Conservation (phyloP, 2,888 invertebrate genomes). For the Coleophora flavipennella region DNA sequence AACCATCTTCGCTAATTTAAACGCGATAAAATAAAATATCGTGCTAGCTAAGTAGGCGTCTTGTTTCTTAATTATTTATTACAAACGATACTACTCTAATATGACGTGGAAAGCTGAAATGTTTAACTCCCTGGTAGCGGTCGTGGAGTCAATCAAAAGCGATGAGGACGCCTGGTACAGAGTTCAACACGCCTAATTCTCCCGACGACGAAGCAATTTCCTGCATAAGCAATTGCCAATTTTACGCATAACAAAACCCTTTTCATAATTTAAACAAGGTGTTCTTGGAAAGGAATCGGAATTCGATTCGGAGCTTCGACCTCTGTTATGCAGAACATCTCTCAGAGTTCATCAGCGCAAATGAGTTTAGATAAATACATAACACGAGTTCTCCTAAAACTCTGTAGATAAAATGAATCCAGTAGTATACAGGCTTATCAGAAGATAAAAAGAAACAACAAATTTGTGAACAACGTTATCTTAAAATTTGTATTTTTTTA, state of each 20-base stretch:
- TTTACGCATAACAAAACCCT: conserved; percentile 40
- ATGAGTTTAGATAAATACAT: no score
- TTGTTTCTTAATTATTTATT: conserved; percentile 43
- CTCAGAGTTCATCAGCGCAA: no score
- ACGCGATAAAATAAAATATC: conserved; percentile 68
- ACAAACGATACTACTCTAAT: conserved; percentile 21
- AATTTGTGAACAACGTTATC: no score
- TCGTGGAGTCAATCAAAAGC: conserved; percentile 35
- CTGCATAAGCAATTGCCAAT: conserved; percentile 44
- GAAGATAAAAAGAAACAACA: no score
- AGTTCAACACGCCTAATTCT: conserved; percentile 50
- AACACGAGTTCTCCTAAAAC: no score
- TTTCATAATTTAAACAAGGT: conserved; percentile 24
- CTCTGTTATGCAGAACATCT: no score
- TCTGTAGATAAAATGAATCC: no score
- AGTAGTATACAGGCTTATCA: no score
- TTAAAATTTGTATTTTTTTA: no score
- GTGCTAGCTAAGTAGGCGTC: conserved; percentile 40
- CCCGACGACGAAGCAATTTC: conserved; percentile 36
- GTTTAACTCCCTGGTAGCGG: no score
- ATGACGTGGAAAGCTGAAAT: conserved; percentile 44
- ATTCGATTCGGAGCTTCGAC: neutral
- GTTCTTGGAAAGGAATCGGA: neutral
- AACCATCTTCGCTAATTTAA: conserved; percentile 57
- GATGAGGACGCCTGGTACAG: conserved; percentile 39